Conservation (phyloP, 2,797 vertebrate species). For the Amazona ochrocephala region DNA sequence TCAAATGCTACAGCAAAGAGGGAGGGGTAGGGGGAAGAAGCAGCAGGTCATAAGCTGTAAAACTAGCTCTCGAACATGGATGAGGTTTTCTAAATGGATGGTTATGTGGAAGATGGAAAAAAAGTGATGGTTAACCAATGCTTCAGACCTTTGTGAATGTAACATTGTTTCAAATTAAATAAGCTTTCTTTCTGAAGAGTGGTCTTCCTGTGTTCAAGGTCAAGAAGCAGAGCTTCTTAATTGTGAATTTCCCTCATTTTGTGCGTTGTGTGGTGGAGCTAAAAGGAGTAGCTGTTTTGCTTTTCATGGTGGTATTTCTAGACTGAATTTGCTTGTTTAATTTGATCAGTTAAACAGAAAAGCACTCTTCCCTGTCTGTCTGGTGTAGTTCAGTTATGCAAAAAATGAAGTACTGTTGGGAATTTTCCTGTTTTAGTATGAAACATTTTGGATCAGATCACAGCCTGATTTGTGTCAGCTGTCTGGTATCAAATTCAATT, state of each 20-base stretch:
- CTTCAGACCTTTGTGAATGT: background rate
- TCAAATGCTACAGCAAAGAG: background rate
- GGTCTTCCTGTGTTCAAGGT: background rate
- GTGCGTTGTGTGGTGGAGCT: background rate
- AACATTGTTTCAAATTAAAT: background rate
- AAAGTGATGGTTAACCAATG: background rate
- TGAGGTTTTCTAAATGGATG: background rate
- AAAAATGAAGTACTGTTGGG: background rate
- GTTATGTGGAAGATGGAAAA: background rate
- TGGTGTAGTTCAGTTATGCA: background rate
- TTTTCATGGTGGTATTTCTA: background rate
- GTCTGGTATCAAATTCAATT: slow-evolving; percentile 38
- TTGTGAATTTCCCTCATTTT: background rate
- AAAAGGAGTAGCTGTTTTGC: background rate
- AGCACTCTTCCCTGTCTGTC: background rate
- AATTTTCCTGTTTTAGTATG: background rate
- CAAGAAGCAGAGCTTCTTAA: background rate
- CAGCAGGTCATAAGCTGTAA: background rate
- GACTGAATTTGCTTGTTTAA: slow-evolving; percentile 4
- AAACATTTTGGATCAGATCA: slow-evolving; percentile 37
- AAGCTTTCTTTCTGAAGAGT: background rate
- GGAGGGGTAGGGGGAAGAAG: background rate
- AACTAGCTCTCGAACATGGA: background rate
- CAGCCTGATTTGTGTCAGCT: slow-evolving; percentile 20
- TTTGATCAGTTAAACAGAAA: slow-evolving; percentile 6